Conservation (phyloP, 2,797 vertebrate species). For the Fundulus diaphanus region DNA sequence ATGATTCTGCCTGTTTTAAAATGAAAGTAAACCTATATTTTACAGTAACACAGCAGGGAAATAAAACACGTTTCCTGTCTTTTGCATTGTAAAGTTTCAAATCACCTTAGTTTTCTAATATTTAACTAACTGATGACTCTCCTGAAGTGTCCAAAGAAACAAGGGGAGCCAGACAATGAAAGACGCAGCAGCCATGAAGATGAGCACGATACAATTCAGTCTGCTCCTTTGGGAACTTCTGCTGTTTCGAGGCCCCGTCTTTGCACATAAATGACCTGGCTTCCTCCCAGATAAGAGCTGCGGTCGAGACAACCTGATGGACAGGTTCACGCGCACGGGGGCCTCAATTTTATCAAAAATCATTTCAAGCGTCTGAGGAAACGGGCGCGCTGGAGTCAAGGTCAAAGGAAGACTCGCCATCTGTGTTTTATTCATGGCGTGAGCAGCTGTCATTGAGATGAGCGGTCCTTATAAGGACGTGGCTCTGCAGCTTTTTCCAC, state of each 20-base stretch:
- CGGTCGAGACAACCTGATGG: slow-evolving; percentile 55
- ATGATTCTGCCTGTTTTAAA: neutral
- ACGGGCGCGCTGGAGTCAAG: slow-evolving; percentile 56
- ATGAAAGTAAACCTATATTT: neutral
- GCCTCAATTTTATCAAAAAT: slow-evolving; percentile 53
- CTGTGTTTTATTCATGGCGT: slow-evolving; percentile 55
- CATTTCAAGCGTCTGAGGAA: slow-evolving; percentile 49
- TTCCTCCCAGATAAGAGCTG: slow-evolving; percentile 42
- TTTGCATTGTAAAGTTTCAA: neutral
- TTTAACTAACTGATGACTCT: slow-evolving; percentile 58
- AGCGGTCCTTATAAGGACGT: slow-evolving; percentile 33
- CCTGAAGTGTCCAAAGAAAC: slow-evolving; percentile 59
- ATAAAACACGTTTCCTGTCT: neutral
- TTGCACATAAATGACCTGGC: slow-evolving; percentile 51
- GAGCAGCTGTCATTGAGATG: slow-evolving; percentile 54
- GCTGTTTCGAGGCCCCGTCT: slow-evolving; percentile 33
- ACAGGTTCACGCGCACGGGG: slow-evolving; percentile 64
- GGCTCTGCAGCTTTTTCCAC: slow-evolving; percentile 33
- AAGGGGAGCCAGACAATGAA: slow-evolving; percentile 27
- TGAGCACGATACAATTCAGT: slow-evolving; percentile 41
- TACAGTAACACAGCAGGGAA: neutral
- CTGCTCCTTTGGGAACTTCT: slow-evolving; percentile 29
- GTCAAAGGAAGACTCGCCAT: slow-evolving; percentile 49
- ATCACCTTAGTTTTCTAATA: slow-evolving; percentile 49
- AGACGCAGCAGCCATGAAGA: slow-evolving; percentile 36